Conservation (phyloP, 2,888 invertebrate species). For the Sarcophaga rosellei region DNA sequence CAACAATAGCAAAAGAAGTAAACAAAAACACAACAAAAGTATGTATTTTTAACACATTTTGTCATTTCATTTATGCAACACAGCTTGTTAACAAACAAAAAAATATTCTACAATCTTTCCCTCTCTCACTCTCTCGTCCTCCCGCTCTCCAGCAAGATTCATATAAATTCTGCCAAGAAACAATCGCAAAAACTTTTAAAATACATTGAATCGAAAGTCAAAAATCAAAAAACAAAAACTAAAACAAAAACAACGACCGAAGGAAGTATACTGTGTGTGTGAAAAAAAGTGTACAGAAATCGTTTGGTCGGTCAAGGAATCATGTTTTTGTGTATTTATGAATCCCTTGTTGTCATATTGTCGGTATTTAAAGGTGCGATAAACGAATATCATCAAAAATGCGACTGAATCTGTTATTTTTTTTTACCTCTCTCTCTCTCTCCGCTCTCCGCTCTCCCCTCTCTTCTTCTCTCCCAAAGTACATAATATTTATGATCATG, state of each 20-base stretch:
- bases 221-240: background rate
- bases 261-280: constrained; percentile 19
- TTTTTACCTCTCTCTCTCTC: background rate
- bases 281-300: constrained; percentile 47
- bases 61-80: constrained; percentile 78
- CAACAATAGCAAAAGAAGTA: constrained; percentile 9
- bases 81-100: constrained; percentile 66
- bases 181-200: constrained; percentile 17
- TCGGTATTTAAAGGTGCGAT: constrained; percentile 69
- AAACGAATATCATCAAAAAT: constrained; percentile 68
- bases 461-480: background rate
- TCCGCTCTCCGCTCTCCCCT: no score
- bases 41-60: constrained; percentile 71
- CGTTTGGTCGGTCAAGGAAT: constrained; percentile 59
- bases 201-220: constrained; percentile 47
- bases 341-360: constrained; percentile 68
- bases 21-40: constrained; percentile 15
- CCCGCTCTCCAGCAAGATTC: background rate
- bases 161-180: background rate
- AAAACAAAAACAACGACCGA: background rate
- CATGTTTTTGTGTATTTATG: constrained; percentile 69
- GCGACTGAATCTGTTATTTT: constrained; percentile 54
- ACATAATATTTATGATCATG: constrained; percentile 69
- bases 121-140: background rate
- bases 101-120: constrained; percentile 11